Evolutionary conservation across 2,888 invertebrate genomes (phyloP), one percentile per base, ranked within the genome.

Genomic region (Phytoseiulus persimilis): DNA sequence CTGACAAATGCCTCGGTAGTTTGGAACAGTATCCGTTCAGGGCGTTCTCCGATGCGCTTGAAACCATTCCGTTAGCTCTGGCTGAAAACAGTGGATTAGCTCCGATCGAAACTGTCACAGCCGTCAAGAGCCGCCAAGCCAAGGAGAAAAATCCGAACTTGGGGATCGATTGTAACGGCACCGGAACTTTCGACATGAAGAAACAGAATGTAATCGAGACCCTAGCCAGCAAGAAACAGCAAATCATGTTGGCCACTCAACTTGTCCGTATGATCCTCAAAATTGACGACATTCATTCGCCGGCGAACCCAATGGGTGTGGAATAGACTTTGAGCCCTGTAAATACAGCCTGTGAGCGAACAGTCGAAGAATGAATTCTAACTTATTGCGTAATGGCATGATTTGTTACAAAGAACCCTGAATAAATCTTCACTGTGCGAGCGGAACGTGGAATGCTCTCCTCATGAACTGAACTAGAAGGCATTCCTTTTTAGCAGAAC

Each of bases 201-300:
- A 94, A 94, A 11, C 96, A 97, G 93, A 96, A 97, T 93, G 98
- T 99, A 28, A 96, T 99, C 90, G 99, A 99, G 94, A 98, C 99
- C 0, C 94, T 99, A 89, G 95, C 96, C 93, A 97, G 98, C 83
- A 99, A 99, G 95, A 96, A 97, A 92, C 98, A 99, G 92, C 99
- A 99, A 94, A 96, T 99, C 90, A 94, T 98, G 65, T 94, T 99
- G 91, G 99, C 99, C 32, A 98, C 99, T 0, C 99, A 99, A 92
- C 94, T 99, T 91, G 99, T 99, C 90, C 98, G 99, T 93, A 99
- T 99, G 99, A 99, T 99, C 91, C 95, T 99, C 91, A 99, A 99
- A 94, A 99, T 99, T 90, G 99, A 99, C 93, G 99, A 99, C 93
- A 96, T 99, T 83, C 95, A 95, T 91, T 94, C 95, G 90, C 94